Evolutionary conservation across 2,113 vertebrate species (phyloP), one percentile per base, ranked within the genome.

Genomic region (Tapirus terrestris): DNA sequence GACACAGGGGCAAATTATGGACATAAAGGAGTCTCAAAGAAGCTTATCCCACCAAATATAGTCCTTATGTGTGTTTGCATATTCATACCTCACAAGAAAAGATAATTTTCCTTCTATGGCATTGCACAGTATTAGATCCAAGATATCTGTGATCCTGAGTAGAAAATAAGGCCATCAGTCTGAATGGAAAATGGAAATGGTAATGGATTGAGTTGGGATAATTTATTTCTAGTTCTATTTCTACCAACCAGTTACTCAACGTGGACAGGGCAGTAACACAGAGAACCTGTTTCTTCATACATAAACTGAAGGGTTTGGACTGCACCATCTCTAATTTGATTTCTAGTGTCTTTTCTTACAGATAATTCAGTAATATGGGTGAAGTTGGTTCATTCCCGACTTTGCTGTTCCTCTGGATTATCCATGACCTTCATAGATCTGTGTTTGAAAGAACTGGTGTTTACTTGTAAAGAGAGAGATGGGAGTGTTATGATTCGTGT

Each of bases 21-120:
- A 89, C 67, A 89, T 90, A 96, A 95, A 97, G 92, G 97, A 61
- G 87, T 97, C 98, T 97, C 87, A 73, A 96, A 96, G 93, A 87
- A 93, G 87, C 90, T 91, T 88, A 90, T 51, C 86, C 93, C 76
- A 97, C 94, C 95, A 97, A 97, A 97, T 18, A 2, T 0, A 39
- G 29, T 72, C 13, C 86, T 96, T 96, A 5, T 45, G 8, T 56
- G 10, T 39, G 5, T 45, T 83, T 67, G 31, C 6, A 12, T 14
- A 1, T 5, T 76, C 70, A 29, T 17, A 9, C 17, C 10, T 85
- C n/a, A 43, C 9, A 9, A 27, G n/a, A 53, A 63, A 33, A 63
- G 3, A 73, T 33, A 73, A 7, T 16, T 45, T 77, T 33, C 21
- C 31, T 43, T 27, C 73, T 8, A 29, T 11, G 20, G 12, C 12